These are phyloP conservation scores for Acropora tenuis DNA, from an alignment of 64 coral and sea anemone species.

Conservation along the genomic window DNA sequence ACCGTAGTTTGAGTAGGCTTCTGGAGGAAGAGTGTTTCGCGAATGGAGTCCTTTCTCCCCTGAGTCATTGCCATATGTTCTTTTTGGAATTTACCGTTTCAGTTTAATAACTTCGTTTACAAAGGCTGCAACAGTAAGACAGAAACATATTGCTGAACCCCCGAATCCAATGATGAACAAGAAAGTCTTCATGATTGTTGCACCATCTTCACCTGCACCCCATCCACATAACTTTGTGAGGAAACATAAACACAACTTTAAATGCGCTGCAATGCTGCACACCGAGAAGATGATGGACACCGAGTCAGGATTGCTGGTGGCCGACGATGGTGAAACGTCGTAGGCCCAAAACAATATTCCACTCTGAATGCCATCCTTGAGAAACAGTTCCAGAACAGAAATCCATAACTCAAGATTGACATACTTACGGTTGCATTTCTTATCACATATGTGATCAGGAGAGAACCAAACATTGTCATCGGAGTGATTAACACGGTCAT, in stretches of 20 bases:
- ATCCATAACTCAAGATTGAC: background rate
- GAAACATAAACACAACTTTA: background rate
- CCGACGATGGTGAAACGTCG: background rate
- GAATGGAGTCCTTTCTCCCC: no score
- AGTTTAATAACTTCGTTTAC: background rate
- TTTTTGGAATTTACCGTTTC: no score
- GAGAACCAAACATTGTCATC: background rate
- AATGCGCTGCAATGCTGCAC: background rate
- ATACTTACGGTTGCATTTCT: background rate
- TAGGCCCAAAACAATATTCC: background rate
- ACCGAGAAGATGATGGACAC: background rate
- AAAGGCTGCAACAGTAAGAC: background rate
- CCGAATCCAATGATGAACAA: background rate
- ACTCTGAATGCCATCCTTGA: background rate
- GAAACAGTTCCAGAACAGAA: background rate
- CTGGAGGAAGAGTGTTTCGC: no score
- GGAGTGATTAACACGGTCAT: background rate
- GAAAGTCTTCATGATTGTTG: no score
- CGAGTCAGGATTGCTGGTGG: background rate
- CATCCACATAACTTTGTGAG: background rate
- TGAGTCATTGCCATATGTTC: no score
- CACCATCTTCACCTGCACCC: background rate
- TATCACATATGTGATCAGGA: background rate
- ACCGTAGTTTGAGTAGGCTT: no score
- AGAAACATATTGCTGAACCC: background rate